A percentile compares a stretch with the other conserved stretches of the same genome.
Conservation (phyloP, 2,113 vertebrate species). For the Gopherus flavomarginatus region DNA sequence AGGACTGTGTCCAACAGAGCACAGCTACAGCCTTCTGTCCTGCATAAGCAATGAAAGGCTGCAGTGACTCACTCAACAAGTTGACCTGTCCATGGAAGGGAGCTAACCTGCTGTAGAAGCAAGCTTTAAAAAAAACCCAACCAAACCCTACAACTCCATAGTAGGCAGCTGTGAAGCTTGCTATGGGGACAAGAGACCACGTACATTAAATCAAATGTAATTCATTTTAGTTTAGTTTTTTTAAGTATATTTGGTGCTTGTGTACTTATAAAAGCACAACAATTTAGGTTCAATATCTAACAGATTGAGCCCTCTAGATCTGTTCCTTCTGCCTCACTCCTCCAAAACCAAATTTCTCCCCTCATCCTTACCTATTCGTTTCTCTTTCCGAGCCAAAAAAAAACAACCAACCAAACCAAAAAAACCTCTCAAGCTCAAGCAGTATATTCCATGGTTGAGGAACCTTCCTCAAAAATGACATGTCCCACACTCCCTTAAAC, state of each 20-base stretch:
- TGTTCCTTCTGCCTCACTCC: too few species aligned
- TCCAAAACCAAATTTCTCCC: too few species aligned
- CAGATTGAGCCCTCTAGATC: too few species aligned
- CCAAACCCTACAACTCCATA: neutral
- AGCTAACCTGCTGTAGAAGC: neutral
- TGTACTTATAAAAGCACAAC: neutral
- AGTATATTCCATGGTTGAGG: neutral
- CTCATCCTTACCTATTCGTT: too few species aligned
- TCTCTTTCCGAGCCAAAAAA: neutral
- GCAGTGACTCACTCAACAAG: neutral
- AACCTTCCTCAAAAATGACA: neutral
- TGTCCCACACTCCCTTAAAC: neutral
- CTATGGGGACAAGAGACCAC: neutral
- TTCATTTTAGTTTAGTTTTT: neutral
- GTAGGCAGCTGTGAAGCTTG: neutral
- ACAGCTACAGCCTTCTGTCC: neutral
- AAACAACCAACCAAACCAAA: neutral
- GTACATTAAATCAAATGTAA: neutral
- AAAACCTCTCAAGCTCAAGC: neutral
- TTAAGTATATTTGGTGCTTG: neutral
- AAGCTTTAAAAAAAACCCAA: neutral
- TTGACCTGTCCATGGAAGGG: neutral
- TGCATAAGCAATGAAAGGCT: neutral
- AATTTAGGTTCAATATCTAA: too few species aligned
- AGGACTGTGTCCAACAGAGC: neutral